A percentile compares a stretch with the other conserved stretches of the same genome.
Conservation (phyloP, 2,888 invertebrate species). For the Ochropleura plecta region DNA sequence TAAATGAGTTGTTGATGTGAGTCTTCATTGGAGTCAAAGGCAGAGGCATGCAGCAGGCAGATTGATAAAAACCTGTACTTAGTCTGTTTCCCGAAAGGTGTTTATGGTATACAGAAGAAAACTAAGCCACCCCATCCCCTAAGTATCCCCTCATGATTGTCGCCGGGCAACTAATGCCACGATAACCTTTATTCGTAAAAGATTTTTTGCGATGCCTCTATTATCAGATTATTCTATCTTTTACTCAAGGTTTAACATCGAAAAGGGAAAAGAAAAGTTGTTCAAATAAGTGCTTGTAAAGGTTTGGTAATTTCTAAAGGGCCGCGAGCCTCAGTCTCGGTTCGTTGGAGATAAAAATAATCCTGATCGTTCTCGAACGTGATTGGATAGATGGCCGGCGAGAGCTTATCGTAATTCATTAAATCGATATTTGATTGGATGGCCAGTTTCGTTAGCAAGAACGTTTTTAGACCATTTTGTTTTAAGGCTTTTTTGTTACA, state of each 20-base stretch:
- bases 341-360: conserved; percentile 61
- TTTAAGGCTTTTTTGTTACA: conserved; percentile 24
- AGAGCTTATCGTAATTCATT: conserved; percentile 58
- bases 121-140: neutral
- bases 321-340: conserved; percentile 36
- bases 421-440: conserved; percentile 55
- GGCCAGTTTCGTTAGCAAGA: conserved; percentile 16
- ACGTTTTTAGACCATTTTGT: conserved; percentile 13
- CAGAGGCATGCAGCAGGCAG: neutral
- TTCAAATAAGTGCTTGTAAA: conserved; percentile 43
- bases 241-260: conserved; percentile 29
- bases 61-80: neutral
- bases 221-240: conserved; percentile 52
- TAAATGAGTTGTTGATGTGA: neutral
- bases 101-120: neutral
- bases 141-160: neutral
- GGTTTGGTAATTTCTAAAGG: conserved; percentile 48
- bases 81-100: neutral
- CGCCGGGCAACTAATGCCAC: conserved; percentile 3
- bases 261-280: conserved; percentile 44
- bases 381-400: conserved; percentile 52
- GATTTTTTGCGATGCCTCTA: conserved; percentile 29
- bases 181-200: conserved; percentile 32
- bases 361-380: conserved; percentile 47
- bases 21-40: no score